Conservation (phyloP, 2,888 invertebrate genomes). For the Drosophila birchii region DNA sequence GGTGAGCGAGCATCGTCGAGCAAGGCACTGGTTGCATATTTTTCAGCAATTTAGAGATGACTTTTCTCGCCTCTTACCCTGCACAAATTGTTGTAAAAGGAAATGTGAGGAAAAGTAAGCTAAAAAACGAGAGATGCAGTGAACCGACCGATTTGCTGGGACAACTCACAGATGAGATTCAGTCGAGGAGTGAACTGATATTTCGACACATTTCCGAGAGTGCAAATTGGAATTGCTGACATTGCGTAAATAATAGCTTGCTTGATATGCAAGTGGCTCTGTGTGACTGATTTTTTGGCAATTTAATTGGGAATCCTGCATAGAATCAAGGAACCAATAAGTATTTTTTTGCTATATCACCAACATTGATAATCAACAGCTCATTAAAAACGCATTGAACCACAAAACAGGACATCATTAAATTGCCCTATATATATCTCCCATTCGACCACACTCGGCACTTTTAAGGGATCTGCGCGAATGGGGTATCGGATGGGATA, state of each 20-base stretch:
- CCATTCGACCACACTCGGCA: conserved; percentile 11
- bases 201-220: conserved; percentile 17
- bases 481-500: conserved; percentile 9
- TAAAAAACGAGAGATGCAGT: conserved; percentile 32
- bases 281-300: background rate
- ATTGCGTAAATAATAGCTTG: conserved; percentile 19
- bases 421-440: conserved; percentile 15
- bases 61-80: conserved; percentile 14
- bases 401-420: conserved; percentile 49
- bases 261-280: background rate
- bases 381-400: conserved; percentile 53
- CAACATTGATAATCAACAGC: conserved; percentile 18
- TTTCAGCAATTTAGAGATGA: conserved; percentile 43
- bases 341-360: background rate
- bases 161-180: conserved; percentile 31
- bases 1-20: conserved; percentile 8
- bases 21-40: conserved; percentile 24
- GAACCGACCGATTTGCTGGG: conserved; percentile 46
- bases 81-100: conserved; percentile 38
- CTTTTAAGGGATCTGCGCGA: conserved; percentile 24
- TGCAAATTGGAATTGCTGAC: conserved; percentile 38
- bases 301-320: conserved; percentile 11
- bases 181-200: conserved; percentile 21
- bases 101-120: conserved; percentile 11
- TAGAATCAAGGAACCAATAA: conserved; percentile 1